A percentile compares a stretch with the other conserved stretches of the same genome.
Evolutionary conservation across 2,888 invertebrate genomes (phyloP).

Genomic region (Epistrophella euchroma): DNA sequence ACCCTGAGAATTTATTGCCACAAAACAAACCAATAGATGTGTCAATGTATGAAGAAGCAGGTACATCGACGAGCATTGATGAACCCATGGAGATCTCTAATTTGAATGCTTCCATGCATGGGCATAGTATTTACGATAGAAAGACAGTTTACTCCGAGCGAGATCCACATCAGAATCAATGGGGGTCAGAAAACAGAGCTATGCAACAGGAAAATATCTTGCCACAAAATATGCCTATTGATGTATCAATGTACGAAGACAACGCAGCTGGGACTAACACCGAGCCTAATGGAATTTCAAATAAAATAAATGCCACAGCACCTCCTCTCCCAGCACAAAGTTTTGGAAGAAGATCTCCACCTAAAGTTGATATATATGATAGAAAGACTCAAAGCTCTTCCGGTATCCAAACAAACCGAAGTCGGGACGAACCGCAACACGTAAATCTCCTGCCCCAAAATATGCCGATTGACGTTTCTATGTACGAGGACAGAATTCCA

Average conservation of each 20-base stretch:
- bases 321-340: not conserved
- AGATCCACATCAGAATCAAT: not conserved
- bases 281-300: not conserved
- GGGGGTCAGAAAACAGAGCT: not conserved
- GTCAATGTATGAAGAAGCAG: constrained; percentile 77
- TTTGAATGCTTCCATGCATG: constrained; percentile 15
- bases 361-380: constrained; percentile 11
- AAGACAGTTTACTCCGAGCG: not conserved
- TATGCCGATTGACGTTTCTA: constrained; percentile 81
- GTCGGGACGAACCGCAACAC: constrained; percentile 3
- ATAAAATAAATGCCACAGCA: not conserved
- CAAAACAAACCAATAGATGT: constrained; percentile 81
- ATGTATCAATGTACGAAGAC: constrained; percentile 79
- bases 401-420: not conserved
- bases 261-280: not conserved
- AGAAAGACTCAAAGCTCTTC: constrained; percentile 2
- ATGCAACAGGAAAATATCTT: constrained; percentile 51
- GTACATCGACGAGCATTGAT: not conserved
- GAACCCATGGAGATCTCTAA: constrained; percentile 24
- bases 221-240: constrained; percentile 81
- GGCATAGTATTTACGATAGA: constrained; percentile 18
- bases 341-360: constrained; percentile 17
- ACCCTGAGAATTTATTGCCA: constrained; percentile 73
- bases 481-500: constrained; percentile 75
- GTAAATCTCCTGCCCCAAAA: constrained; percentile 79